A percentile compares a stretch with the other conserved stretches of the same genome.
Evolutionary conservation across 2,888 invertebrate species (phyloP).

Genomic region (Mamestra brassicae): DNA sequence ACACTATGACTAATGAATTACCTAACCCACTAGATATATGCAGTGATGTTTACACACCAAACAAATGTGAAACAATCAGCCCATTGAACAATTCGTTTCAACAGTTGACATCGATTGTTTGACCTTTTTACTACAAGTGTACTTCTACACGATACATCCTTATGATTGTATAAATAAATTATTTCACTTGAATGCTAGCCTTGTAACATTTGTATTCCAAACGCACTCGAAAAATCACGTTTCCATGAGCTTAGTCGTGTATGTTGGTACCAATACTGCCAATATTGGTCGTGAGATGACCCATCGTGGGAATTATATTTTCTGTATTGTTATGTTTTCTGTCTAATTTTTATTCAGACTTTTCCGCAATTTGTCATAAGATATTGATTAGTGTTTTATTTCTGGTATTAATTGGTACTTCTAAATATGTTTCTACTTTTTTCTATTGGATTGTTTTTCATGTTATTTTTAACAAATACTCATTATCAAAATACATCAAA

Average conservation of each 20-base stretch:
- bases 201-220: slow-evolving; percentile 44
- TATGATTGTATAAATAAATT: slow-evolving; percentile 39
- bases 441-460: neutral
- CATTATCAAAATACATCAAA: too few relatives aligned
- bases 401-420: too few relatives aligned
- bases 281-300: slow-evolving; percentile 15
- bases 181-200: slow-evolving; percentile 44
- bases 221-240: slow-evolving; percentile 24
- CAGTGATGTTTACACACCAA: slow-evolving; percentile 19
- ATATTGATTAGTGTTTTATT: too few relatives aligned
- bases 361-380: too few relatives aligned
- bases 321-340: neutral
- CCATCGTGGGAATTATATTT: slow-evolving; percentile 20
- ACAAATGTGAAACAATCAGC: slow-evolving; percentile 40
- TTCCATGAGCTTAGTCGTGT: slow-evolving; percentile 9
- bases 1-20: slow-evolving; percentile 35
- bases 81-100: slow-evolving; percentile 42
- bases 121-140: slow-evolving; percentile 53
- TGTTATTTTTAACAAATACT: neutral
- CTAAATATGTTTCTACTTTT: neutral
- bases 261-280: neutral
- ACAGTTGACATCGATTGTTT: slow-evolving; percentile 39
- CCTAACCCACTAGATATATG: slow-evolving; percentile 22
- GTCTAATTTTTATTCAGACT: neutral
- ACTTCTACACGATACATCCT: slow-evolving; percentile 41